phyloP scores from a whole-genome alignment of 1,140 invertebrate species.

The Diuraphis noxia region DNA sequence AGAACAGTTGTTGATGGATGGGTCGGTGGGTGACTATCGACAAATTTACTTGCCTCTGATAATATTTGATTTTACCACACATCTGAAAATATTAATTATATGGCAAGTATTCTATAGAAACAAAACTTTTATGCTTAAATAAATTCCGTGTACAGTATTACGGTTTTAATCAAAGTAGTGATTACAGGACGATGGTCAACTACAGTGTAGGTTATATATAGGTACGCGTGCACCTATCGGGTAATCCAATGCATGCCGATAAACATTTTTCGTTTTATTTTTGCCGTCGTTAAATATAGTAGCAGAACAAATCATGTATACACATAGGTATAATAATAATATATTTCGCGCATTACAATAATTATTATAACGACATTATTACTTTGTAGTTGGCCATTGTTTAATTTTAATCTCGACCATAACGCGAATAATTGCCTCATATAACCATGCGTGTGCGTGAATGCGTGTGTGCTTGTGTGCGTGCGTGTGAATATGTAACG shows the following conservation, averaged over 20 bases:
- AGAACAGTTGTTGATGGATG: too few species aligned
- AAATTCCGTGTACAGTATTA: too few species aligned
- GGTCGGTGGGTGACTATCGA: too few species aligned
- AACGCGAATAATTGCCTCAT: conserved; percentile 36
- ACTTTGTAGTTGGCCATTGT: conserved; percentile 31
- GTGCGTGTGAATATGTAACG: background rate
- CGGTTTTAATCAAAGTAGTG: too few species aligned
- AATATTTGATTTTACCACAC: too few species aligned
- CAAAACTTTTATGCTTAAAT: background rate
- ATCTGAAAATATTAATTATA: background rate
- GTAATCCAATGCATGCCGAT: background rate
- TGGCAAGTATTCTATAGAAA: background rate
- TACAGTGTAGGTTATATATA: too few species aligned
- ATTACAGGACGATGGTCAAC: background rate
- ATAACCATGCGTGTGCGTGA: background rate
- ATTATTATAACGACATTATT: conserved; percentile 42
- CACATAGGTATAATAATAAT: background rate
- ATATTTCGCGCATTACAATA: background rate
- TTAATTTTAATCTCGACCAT: conserved; percentile 40
- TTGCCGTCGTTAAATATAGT: background rate
- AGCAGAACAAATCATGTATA: background rate
- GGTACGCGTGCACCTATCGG: too few species aligned
- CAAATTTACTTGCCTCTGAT: too few species aligned
- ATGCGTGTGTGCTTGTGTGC: background rate
- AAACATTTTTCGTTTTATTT: background rate